phyloP scores from a whole-genome alignment of 2,888 invertebrate species.

The Patella ulyssiponensis region DNA sequence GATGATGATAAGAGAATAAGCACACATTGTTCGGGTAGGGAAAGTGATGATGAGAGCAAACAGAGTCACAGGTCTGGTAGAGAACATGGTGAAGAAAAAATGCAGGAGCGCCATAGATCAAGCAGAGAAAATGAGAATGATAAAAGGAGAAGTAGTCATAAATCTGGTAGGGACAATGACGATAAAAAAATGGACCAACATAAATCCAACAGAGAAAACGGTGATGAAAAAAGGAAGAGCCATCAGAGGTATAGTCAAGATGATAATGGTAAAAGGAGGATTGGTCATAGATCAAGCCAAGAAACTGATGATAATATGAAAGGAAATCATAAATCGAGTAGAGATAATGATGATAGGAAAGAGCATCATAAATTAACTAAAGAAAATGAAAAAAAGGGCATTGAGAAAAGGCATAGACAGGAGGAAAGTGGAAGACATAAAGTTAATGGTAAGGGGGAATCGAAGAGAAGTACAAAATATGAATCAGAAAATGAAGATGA shows the following conservation, averaged over 20 bases:
- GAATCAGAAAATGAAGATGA: slow-evolving; percentile 17
- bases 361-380: not conserved
- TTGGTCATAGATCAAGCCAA: slow-evolving; percentile 43
- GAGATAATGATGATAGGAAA: not conserved
- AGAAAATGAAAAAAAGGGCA: slow-evolving; percentile 19
- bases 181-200: slow-evolving; percentile 21
- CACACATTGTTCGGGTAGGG: slow-evolving; percentile 36
- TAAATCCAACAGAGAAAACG: not conserved
- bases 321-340: slow-evolving; percentile 10
- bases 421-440: slow-evolving; percentile 6
- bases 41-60: not conserved
- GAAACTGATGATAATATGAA: slow-evolving; percentile 21
- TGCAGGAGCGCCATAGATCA: slow-evolving; percentile 17
- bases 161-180: slow-evolving; percentile 38
- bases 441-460: not conserved
- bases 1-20: slow-evolving; percentile 36
- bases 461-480: not conserved
- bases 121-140: slow-evolving; percentile 37
- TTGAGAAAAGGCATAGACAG: slow-evolving; percentile 26
- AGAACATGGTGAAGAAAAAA: slow-evolving; percentile 4
- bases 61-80: not conserved
- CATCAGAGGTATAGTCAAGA: slow-evolving; percentile 16
- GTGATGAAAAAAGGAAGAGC: not conserved
- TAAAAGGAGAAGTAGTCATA: slow-evolving; percentile 38
- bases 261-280: slow-evolving; percentile 40